Base-by-base conservation (phyloP, 35 echinoderm and acorn worm species). In the Ophiothrix spiculata region DNA sequence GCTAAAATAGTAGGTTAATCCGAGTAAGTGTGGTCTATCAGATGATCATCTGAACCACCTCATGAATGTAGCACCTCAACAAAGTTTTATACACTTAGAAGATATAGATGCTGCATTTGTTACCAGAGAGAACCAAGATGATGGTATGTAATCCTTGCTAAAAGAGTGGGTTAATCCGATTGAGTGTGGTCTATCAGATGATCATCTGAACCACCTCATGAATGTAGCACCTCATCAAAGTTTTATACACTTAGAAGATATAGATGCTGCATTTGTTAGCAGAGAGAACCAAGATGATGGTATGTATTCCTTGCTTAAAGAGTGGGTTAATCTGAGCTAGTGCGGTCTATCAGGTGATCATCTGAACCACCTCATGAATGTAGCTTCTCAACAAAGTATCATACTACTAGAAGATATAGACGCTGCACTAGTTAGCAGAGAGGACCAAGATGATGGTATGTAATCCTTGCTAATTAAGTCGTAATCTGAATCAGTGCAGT, bases 381-480 rank as follows among this genome's bases (percentile, higher is more conserved):
- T 98, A 17, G 95, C 95, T 36, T 91, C 95, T 25, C 95, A 98
- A 39, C 95, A 98, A 80, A 98, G 91, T 89, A 98, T 97, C 77
- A 97, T 97, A 33, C 82, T 97, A 40, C 78, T 97, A 1, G 95
- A 97, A 42, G 95, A 97, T 64, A 93, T 97, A 0, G 95, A 97
- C 79, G 95, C 95, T 75, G 95, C 95, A 23, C 93, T 97, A 38
- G 46, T 97, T 32, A 98, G 85, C 64, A 76, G 95, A 80, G 95
- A 98, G 79, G 87, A 93, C 41, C 77, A 35, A 37, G 84, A 91
- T 32, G 95, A 98, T 75, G 88, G 91, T 88, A 98, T n/a, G n/a
- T n/a, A n/a, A n/a, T n/a, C n/a, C n/a, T n/a, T n/a, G n/a, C n/a
- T n/a, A n/a, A n/a, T n/a, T n/a, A n/a, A n/a, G n/a, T n/a, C n/a